These are phyloP conservation scores for Myotis findleyi DNA, from an alignment of 2,797 vertebrate species.

Conservation along the genomic window DNA sequence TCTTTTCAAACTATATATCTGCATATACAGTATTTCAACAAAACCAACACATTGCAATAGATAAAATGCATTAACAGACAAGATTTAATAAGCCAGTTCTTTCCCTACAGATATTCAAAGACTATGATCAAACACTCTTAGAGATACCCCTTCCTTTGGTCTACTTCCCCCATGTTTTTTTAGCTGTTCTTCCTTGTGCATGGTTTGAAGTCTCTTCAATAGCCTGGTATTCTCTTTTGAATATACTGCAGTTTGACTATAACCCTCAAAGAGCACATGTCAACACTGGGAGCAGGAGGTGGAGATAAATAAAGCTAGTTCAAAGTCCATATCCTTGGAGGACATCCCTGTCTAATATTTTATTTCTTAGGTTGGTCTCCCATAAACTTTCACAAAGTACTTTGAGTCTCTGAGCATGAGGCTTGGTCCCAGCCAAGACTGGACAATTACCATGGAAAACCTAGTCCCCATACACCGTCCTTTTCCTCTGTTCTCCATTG, in stretches of 20 bases:
- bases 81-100: background rate
- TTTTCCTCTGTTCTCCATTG: background rate
- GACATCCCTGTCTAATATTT: background rate
- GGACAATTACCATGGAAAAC: background rate
- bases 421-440: background rate
- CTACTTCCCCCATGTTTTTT: background rate
- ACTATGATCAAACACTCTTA: background rate
- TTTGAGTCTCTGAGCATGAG: background rate
- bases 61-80: background rate
- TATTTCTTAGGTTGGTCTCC: background rate
- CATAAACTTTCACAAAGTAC: background rate
- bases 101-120: background rate
- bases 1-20: background rate
- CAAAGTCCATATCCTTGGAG: background rate
- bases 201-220: slow-evolving; percentile 4
- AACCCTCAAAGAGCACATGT: background rate
- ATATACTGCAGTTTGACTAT: background rate
- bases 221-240: background rate
- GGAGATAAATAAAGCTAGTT: background rate
- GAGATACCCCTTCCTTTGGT: background rate
- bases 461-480: background rate
- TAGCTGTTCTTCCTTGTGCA: background rate
- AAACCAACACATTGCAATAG: background rate
- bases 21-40: background rate
- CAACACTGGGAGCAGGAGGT: background rate